Evolutionary conservation across 2,113 vertebrate species (phyloP).

Genomic region (Cnemophilus loriae): DNA sequence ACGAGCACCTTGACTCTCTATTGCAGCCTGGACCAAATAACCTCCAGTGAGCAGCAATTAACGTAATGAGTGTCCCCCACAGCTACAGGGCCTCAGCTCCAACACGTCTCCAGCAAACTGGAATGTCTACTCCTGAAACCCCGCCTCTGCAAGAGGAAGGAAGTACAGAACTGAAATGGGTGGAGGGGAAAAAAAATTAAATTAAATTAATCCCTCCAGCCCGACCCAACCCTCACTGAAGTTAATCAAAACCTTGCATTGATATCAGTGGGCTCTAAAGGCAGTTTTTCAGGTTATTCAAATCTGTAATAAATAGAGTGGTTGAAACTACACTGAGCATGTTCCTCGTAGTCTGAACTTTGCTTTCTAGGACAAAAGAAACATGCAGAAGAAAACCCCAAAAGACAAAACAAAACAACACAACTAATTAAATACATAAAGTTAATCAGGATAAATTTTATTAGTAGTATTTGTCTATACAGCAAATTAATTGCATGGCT

Average conservation of each 20-base stretch:
- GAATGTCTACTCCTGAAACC: slow-evolving; percentile 53
- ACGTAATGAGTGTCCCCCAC: slow-evolving; percentile 67
- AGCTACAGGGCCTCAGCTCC: slow-evolving; percentile 21
- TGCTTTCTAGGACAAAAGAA: slow-evolving; percentile 3
- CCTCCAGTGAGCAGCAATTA: slow-evolving; percentile 67
- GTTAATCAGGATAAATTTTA: background rate
- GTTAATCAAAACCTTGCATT: background rate
- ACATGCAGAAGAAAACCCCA: background rate
- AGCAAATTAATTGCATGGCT: background rate
- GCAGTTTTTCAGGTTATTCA: background rate
- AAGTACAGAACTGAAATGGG: slow-evolving; percentile 22
- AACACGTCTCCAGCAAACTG: slow-evolving; percentile 65
- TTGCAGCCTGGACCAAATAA: slow-evolving; percentile 58
- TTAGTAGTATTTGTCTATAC: background rate
- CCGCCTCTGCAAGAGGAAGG: slow-evolving; percentile 32
- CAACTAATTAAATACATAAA: background rate
- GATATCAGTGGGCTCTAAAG: background rate
- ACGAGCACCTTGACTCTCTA: slow-evolving; percentile 32
- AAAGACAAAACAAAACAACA: background rate
- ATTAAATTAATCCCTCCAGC: background rate
- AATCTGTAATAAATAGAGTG: background rate
- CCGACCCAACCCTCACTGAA: background rate
- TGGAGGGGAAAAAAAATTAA: background rate
- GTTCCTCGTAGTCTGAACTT: background rate
- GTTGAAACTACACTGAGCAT: background rate